These are phyloP conservation scores for Oncorhynchus gorbuscha DNA, from an alignment of 2,113 vertebrate species.

Conservation along the genomic window DNA sequence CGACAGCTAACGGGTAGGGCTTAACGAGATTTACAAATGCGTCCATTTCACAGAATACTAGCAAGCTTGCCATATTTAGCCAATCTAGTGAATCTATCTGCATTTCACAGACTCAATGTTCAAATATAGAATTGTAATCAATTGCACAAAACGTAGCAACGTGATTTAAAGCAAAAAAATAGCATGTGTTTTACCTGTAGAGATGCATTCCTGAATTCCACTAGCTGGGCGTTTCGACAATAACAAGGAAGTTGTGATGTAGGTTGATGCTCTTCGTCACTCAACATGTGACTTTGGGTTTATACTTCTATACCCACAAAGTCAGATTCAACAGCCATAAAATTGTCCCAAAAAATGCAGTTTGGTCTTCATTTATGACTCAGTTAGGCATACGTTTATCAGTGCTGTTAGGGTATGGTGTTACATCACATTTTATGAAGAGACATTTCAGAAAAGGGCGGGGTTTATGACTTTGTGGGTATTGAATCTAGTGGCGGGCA, in stretches of 20 bases:
- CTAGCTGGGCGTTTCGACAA: conserved; percentile 1
- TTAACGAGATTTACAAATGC: not conserved
- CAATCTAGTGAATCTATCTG: not conserved
- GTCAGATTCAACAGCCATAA: too few species aligned
- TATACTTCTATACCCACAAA: too few species aligned
- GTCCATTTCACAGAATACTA: not conserved
- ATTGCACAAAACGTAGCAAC: not conserved
- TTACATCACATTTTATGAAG: too few species aligned
- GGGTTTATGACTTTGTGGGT: too few species aligned
- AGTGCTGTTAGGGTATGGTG: too few species aligned
- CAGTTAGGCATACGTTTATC: too few species aligned
- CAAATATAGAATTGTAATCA: not conserved
- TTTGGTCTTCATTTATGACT: too few species aligned
- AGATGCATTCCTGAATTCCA: not conserved
- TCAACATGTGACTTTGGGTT: not conserved
- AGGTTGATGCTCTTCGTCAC: not conserved
- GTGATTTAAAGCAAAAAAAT: not conserved
- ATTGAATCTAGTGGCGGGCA: too few species aligned
- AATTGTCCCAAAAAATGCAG: too few species aligned
- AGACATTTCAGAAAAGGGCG: too few species aligned
- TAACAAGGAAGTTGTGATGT: conserved; percentile 1
- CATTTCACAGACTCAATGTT: not conserved
- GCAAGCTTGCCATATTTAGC: not conserved
- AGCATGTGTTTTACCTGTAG: not conserved
- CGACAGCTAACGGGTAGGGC: not conserved